Conservation (phyloP, 2,888 invertebrate species). For the Folsomia candida region DNA sequence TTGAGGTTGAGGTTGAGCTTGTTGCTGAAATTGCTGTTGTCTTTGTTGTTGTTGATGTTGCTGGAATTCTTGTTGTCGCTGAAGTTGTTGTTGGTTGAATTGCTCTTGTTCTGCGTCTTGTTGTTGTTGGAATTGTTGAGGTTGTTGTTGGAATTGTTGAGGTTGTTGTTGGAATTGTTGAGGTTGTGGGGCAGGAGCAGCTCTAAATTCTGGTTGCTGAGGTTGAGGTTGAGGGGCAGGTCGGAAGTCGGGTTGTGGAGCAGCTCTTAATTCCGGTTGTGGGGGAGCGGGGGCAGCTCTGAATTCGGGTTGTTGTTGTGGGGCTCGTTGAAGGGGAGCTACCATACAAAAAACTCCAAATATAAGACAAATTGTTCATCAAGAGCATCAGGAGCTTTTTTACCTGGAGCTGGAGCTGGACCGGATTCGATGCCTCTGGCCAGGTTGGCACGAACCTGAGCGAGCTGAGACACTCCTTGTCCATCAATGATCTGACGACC, state of each 20-base stretch:
- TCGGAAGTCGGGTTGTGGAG: no score
- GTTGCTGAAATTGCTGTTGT: constrained; percentile 22
- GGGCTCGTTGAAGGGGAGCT: no score
- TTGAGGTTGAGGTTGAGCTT: constrained; percentile 33
- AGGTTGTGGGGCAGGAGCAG: constrained; percentile 20
- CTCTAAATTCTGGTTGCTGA: constrained; percentile 37
- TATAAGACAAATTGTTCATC: no score
- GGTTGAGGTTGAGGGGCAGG: constrained; percentile 42
- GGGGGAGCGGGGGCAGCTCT: not conserved
- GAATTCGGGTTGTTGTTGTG: constrained; percentile 16
- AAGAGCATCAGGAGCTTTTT: no score
- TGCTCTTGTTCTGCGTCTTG: constrained; percentile 30
- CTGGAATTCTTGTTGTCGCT: constrained; percentile 22
- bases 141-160: constrained; percentile 38
- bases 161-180: constrained; percentile 31
- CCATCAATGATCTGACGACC: constrained; percentile 49
- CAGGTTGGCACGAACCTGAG: constrained; percentile 39
- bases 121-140: constrained; percentile 28
- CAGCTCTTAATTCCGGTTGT: constrained; percentile 16
- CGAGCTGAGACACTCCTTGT: constrained; percentile 43
- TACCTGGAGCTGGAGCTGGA: constrained; percentile 38
- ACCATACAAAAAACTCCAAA: no score
- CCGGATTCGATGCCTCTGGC: constrained; percentile 46
- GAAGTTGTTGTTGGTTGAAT: constrained; percentile 23
- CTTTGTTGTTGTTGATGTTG: constrained; percentile 16